phyloP scores from a whole-genome alignment of 2,113 vertebrate species.

The Regulus satrapa region DNA sequence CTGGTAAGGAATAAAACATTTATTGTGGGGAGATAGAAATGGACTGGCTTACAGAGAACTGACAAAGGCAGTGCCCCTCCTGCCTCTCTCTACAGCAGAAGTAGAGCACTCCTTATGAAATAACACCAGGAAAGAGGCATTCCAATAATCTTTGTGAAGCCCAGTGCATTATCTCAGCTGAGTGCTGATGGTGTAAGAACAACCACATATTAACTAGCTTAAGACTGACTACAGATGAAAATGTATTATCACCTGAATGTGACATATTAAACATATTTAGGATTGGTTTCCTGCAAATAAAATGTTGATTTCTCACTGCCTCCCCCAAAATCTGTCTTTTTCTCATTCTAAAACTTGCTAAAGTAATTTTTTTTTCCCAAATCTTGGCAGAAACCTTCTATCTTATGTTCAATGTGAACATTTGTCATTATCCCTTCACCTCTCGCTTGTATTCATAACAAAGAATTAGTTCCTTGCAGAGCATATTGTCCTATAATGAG shows the following conservation, averaged over 20 bases:
- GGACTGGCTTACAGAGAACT: not conserved
- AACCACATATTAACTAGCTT: not conserved
- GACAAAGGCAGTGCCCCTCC: not conserved
- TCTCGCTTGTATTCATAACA: not conserved
- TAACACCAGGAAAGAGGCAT: not conserved
- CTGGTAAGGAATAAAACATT: not conserved
- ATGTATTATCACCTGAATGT: not conserved
- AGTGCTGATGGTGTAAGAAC: not conserved
- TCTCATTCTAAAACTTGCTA: not conserved
- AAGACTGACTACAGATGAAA: not conserved
- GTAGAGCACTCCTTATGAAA: not conserved
- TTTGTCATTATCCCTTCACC: slow-evolving; percentile 12
- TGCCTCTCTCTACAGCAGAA: not conserved
- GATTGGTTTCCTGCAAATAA: not conserved
- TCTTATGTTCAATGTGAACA: not conserved
- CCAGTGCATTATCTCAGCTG: not conserved
- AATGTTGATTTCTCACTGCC: not conserved
- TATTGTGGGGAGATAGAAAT: not conserved
- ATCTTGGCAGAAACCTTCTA: not conserved
- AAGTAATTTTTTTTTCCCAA: not conserved
- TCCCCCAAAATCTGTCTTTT: not conserved
- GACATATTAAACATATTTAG: not conserved
- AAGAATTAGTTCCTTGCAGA: not conserved
- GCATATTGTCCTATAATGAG: slow-evolving; percentile 17
- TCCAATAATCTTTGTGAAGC: not conserved